Percentiles rank a stretch among this genome's conserved stretches.
Evolutionary conservation across 2,888 invertebrate species (phyloP).

Genomic region (Ditylenchus weischeri): DNA sequence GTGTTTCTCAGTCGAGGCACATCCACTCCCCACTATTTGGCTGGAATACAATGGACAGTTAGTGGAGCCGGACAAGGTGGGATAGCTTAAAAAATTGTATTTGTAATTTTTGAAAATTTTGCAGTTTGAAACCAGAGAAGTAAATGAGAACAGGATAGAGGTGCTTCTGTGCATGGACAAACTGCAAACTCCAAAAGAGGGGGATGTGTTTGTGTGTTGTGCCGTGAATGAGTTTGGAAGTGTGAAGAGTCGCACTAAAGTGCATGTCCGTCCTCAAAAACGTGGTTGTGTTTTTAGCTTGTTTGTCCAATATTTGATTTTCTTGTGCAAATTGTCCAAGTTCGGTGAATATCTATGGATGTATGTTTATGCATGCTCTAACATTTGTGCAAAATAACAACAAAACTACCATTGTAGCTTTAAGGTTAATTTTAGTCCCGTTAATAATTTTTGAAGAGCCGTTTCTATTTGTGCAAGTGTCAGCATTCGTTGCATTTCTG

Average conservation of each 20-base stretch:
- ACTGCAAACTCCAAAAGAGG: slow-evolving; percentile 5
- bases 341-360: too few species aligned
- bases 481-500: too few species aligned
- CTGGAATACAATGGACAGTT: slow-evolving; percentile 28
- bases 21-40: slow-evolving; percentile 26
- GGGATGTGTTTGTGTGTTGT: slow-evolving; percentile 26
- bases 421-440: too few species aligned
- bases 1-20: slow-evolving; percentile 29
- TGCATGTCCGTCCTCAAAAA: slow-evolving; percentile 14
- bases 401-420: too few species aligned
- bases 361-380: too few species aligned
- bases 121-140: slow-evolving; percentile 20
- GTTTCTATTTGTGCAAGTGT: too few species aligned
- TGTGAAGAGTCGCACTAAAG: slow-evolving; percentile 26
- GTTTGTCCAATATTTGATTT: background rate
- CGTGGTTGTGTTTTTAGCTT: background rate
- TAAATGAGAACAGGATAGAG: slow-evolving; percentile 21
- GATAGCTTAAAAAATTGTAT: slow-evolving; percentile 14
- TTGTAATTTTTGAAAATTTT: slow-evolving; percentile 17
- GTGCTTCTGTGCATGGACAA: slow-evolving; percentile 11
- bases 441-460: too few species aligned
- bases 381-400: too few species aligned
- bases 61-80: slow-evolving; percentile 18
- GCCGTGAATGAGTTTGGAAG: slow-evolving; percentile 30
- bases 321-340: too few species aligned